Base-by-base conservation (phyloP, 2,797 vertebrate species). In the Neopelma chrysocephalum region DNA sequence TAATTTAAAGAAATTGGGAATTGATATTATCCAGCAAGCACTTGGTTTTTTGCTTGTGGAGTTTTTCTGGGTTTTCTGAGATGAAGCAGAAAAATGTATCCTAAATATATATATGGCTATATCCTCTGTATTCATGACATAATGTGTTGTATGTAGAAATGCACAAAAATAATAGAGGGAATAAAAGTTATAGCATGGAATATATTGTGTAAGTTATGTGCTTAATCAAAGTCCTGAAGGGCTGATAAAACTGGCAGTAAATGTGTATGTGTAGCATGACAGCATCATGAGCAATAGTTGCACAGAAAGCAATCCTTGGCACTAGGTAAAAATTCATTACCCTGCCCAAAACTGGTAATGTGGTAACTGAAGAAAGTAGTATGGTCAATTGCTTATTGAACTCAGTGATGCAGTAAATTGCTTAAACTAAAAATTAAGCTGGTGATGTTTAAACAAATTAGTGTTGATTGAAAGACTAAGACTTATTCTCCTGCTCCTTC, bases 391-490 rank as follows among this genome's bases (percentile, higher is more conserved):
- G 90, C 42, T 83, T 83, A 83, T 3, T 91, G 69, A 94, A 78
- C 27, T 86, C 73, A 19, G 34, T 54, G 90, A 95, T 20, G n/a
- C 58, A 77, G 82, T 81, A 92, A 87, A 95, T 92, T 80, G 66
- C 79, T 94, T 87, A 86, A 92, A 92, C 68, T 93, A 82, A 92
- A 93, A 88, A 92, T 57, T 9, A 91, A 88, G 40, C 22, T 75
- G 61, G 78, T 82, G 83, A 89, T 92, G 87, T 68, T 87, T 75
- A 87, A 57, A 91, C 19, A 29, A 64, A 88, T 65, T 92, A 86
- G 83, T 16, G 42, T 58, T 85, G 78, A 73, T 71, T 93, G 79
- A 78, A 95, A 96, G 62, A 83, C 56, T 47, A 87, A 82, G n/a
- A 62, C 19, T 80, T 71, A 69, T 9, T 91, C 43, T 94, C n/a